These are phyloP conservation scores for Maccullochella peelii DNA, from an alignment of 2,113 vertebrate species.

Conservation along the genomic window DNA sequence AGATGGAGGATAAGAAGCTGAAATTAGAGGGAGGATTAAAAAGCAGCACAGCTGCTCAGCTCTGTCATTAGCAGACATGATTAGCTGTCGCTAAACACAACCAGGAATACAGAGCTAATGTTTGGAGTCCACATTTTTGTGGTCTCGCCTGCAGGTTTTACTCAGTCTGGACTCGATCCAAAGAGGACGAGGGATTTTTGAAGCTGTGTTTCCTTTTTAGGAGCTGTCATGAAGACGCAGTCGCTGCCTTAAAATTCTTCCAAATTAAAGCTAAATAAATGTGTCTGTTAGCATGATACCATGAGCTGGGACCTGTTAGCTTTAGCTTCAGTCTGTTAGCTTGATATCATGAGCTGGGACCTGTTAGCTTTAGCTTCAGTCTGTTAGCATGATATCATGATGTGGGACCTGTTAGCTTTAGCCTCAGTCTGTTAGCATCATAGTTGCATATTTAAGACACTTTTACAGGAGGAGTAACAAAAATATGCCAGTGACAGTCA, in stretches of 20 bases:
- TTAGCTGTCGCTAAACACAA: constrained; percentile 4
- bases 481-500: no score
- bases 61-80: neutral
- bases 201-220: neutral
- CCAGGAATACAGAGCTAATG: neutral
- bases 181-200: neutral
- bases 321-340: no score
- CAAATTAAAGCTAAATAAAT: no score
- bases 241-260: neutral
- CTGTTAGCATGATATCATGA: neutral
- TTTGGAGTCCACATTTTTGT: neutral
- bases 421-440: neutral
- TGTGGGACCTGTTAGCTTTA: neutral
- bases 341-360: no score
- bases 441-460: no score
- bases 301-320: no score
- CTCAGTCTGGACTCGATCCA: neutral
- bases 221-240: neutral
- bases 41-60: constrained; percentile 19
- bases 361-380: neutral
- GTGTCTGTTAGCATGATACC: no score
- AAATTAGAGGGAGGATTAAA: neutral
- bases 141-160: neutral
- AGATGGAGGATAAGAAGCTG: constrained; percentile 20
- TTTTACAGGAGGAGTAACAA: no score